Base-by-base conservation (phyloP, 2,888 invertebrate genomes). In the Cancer borealis region DNA sequence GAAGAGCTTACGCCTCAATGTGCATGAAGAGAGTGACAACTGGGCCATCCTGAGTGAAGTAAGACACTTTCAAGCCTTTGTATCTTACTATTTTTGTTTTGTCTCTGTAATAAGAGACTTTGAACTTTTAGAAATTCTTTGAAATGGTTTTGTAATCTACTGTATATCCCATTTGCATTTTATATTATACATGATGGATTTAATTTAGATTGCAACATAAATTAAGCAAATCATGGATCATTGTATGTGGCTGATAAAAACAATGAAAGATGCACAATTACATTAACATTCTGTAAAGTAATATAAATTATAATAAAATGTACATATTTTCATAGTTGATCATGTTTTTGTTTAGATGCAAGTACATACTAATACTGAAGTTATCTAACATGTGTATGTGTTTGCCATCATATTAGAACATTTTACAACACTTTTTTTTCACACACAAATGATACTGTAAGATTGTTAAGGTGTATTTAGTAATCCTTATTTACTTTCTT, bases 1-100 rank as follows among this genome's bases (percentile, higher is more conserved):
- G 79, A 96, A 97, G 92, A 97, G 97, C 91, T 96, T 99, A 96
- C 97, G 99, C 91, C 97, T 99, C n/a, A 97, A 97, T 95, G 98
- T 99, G 30, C 98, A 98, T 96, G 97, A 97, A 95, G 98, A 98
- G 96, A 98, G 98, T 96, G 98, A 98, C 96, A 98, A 98, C 96
- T 99, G 99, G 99, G 98, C 98, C 10, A 98, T 99, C 96, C 97
- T 99, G 88, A 99, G 98, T 96, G 99, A 99, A 97, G 98, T 98
- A 46, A 21, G 4, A 8, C 87, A 66, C 60, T 66, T 2, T 84
- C 3, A 46, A 5, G 45, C 21, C 49, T 49, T 10, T 88, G 10
- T 66, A 14, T 73, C n/a, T 47, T 46, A 39, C 3, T 45, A 8
- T 21, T n/a, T 30, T 47, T 30, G 17, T n/a, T 90, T 21, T 14